phyloP scores from a whole-genome alignment of 2,797 vertebrate species.

The Harpagifer antarcticus region DNA sequence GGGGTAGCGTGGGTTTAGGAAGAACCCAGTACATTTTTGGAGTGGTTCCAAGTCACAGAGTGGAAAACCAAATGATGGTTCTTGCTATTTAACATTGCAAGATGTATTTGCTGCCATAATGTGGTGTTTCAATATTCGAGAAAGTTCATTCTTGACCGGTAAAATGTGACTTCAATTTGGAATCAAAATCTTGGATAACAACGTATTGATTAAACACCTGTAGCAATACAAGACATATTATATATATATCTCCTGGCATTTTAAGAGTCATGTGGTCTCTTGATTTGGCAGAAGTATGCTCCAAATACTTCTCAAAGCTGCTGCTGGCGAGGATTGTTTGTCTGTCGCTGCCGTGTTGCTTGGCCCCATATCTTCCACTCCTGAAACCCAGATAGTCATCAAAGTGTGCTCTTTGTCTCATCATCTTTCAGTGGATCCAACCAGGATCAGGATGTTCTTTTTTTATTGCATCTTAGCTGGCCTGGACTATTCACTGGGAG shows the following conservation, averaged over 20 bases:
- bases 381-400: constrained; percentile 20
- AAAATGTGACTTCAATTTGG: too few relatives aligned
- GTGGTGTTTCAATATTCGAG: too few relatives aligned
- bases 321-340: constrained; percentile 14
- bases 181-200: too few relatives aligned
- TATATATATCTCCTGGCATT: constrained; percentile 1
- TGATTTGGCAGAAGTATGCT: constrained; percentile 40
- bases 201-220: neutral
- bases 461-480: constrained; percentile 58
- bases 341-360: constrained; percentile 28
- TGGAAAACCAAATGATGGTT: too few relatives aligned
- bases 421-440: constrained; percentile 21
- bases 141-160: too few relatives aligned
- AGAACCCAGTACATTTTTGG: too few relatives aligned
- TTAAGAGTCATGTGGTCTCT: constrained; percentile 35
- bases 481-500: constrained; percentile 64
- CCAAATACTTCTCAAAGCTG: constrained; percentile 50
- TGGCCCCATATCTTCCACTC: constrained; percentile 16
- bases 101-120: too few relatives aligned
- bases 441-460: constrained; percentile 60
- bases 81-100: too few relatives aligned
- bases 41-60: too few relatives aligned
- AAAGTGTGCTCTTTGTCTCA: constrained; percentile 12
- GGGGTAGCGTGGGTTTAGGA: too few relatives aligned
- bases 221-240: too few relatives aligned